These are phyloP conservation scores for Patagioenas fasciata DNA, from an alignment of 2,113 vertebrate species.

Conservation along the genomic window DNA sequence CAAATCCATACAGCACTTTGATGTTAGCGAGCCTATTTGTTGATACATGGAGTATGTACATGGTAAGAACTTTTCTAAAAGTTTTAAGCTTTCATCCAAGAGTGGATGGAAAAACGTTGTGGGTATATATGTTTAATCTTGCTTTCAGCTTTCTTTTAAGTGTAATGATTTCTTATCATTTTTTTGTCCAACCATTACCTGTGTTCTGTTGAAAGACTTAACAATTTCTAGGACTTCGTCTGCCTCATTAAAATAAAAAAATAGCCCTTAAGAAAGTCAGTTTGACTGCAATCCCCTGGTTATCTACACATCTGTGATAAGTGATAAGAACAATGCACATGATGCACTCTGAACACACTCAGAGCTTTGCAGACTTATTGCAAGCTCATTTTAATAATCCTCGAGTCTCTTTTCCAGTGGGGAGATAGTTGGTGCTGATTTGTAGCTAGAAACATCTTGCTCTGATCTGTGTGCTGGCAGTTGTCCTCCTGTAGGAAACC, in stretches of 20 bases:
- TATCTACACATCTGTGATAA: background rate
- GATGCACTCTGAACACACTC: background rate
- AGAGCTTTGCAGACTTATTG: fast-evolving
- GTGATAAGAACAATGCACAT: too few relatives aligned
- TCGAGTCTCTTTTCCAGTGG: background rate
- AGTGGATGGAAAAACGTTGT: background rate
- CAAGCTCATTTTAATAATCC: background rate
- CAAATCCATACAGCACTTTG: constrained; percentile 24
- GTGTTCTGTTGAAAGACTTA: background rate
- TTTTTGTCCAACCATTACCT: background rate
- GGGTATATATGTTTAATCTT: constrained; percentile 36
- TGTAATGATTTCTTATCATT: constrained; percentile 4
- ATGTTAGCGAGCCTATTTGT: constrained; percentile 33
- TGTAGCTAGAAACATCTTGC: background rate
- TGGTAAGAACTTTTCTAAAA: background rate
- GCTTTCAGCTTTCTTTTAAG: constrained; percentile 41
- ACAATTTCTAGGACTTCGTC: background rate
- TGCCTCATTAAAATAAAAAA: background rate
- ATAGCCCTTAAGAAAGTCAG: background rate
- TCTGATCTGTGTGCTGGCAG: background rate
- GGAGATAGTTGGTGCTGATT: background rate
- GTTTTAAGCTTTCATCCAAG: constrained; percentile 17
- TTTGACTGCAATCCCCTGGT: background rate
- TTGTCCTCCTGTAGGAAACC: background rate
- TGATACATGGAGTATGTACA: background rate